A percentile compares a stretch with the other conserved stretches of the same genome.
Evolutionary conservation across 2,888 invertebrate genomes (phyloP).

Genomic region (Epistrophe eligans): DNA sequence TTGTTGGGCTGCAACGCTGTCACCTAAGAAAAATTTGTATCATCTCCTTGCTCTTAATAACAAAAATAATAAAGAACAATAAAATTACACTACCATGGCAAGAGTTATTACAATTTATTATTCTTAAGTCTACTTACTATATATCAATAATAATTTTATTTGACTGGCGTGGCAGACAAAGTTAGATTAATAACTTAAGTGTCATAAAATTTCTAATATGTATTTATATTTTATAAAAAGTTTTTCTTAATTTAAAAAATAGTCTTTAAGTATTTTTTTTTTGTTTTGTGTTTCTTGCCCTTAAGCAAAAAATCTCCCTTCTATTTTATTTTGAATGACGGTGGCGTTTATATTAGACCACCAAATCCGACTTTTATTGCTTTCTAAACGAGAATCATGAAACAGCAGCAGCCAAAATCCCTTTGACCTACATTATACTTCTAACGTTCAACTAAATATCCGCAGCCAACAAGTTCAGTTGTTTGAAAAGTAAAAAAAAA

Average conservation of each 20-base stretch:
- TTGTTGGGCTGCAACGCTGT: too few relatives aligned
- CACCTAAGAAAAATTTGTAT: too few relatives aligned
- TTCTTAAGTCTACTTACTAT: too few relatives aligned
- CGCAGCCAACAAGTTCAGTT: slow-evolving; percentile 41
- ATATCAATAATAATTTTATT: too few relatives aligned
- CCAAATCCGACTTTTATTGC: slow-evolving; percentile 61
- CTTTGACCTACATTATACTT: slow-evolving; percentile 41
- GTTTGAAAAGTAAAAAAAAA: slow-evolving; percentile 34
- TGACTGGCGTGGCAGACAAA: not conserved
- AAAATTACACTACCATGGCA: too few relatives aligned
- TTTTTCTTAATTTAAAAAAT: not conserved
- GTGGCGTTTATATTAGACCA: slow-evolving; percentile 33
- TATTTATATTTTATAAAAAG: not conserved
- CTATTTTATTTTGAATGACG: slow-evolving; percentile 7
- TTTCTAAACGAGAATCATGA: slow-evolving; percentile 45
- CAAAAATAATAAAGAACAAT: too few relatives aligned
- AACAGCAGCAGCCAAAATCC: slow-evolving; percentile 33
- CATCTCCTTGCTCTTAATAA: too few relatives aligned
- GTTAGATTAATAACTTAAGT: not conserved
- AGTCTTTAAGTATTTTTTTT: not conserved
- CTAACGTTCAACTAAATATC: slow-evolving; percentile 4
- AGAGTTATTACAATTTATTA: too few relatives aligned
- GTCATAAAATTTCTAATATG: not conserved
- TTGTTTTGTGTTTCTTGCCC: not conserved
- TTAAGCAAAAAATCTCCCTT: not conserved